These are phyloP conservation scores for Rissa tridactyla DNA, from an alignment of 2,113 vertebrate species.

Conservation along the genomic window DNA sequence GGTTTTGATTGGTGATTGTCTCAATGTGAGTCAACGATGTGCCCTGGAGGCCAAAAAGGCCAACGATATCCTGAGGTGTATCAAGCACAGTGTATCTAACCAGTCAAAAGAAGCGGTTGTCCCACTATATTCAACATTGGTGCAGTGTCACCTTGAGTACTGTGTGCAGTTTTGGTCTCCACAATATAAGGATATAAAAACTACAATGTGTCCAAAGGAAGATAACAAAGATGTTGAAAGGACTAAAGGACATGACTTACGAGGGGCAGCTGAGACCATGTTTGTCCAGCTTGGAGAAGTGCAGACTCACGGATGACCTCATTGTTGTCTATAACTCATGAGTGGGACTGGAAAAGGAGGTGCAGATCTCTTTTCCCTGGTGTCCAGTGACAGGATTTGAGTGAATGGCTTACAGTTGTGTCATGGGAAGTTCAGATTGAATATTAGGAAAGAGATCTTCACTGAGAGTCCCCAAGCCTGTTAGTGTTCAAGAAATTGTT, in stretches of 20 bases:
- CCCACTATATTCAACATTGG: neutral
- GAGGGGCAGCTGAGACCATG: neutral
- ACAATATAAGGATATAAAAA: neutral
- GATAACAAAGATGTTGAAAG: neutral
- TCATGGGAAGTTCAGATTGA: neutral
- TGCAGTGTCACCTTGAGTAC: fast-evolving
- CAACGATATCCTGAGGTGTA: neutral
- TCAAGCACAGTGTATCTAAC: neutral
- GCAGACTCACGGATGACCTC: fast-evolving
- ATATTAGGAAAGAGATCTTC: neutral
- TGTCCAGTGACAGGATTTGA: neutral
- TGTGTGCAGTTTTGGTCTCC: neutral
- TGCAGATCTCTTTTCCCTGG: neutral
- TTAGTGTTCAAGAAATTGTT: neutral
- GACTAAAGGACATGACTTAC: neutral
- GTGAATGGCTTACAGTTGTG: neutral
- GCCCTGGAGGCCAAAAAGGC: neutral
- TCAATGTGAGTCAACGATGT: neutral
- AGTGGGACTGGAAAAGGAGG: neutral
- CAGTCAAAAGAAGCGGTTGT: neutral
- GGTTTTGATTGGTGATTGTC: neutral
- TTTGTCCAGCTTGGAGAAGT: neutral
- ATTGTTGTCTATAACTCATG: neutral
- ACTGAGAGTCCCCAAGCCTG: neutral
- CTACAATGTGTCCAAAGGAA: neutral